phyloP scores from a whole-genome alignment of 2,113 vertebrate genomes.

The Nibea coibor region DNA sequence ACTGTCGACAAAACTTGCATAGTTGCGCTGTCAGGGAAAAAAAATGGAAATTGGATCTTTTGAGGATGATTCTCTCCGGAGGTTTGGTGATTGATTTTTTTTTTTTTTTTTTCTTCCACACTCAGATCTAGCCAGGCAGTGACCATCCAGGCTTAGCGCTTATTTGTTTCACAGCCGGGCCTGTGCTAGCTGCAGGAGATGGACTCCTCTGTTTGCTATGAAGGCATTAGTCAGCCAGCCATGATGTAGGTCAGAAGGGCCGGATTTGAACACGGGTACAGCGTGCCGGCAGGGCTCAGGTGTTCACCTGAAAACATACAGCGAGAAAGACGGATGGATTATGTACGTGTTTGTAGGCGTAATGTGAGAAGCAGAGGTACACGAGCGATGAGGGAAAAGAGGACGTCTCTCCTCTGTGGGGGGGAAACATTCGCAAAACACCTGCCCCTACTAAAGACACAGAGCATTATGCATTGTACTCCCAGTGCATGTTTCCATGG shows the following conservation, averaged over 20 bases:
- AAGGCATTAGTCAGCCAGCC: conserved; percentile 32
- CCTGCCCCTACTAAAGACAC: neutral
- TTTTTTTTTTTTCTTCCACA: neutral
- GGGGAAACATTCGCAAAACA: neutral
- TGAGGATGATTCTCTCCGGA: conserved; percentile 4
- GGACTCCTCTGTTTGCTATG: conserved; percentile 3
- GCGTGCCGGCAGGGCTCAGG: conserved; percentile 37
- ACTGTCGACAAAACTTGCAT: neutral
- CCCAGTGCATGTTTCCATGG: neutral
- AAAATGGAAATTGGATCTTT: neutral
- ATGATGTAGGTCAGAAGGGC: conserved; percentile 47
- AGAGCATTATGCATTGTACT: neutral
- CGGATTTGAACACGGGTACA: conserved; percentile 10
- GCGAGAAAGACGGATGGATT: neutral
- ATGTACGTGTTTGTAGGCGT: neutral
- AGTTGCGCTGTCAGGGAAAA: neutral
- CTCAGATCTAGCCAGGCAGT: neutral
- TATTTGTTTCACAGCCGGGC: conserved; percentile 13
- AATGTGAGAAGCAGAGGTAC: neutral
- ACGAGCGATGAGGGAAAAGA: neutral
- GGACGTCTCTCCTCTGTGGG: neutral
- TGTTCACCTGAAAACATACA: conserved; percentile 24
- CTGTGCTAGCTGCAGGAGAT: conserved; percentile 27
- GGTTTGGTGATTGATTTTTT: conserved; percentile 11
- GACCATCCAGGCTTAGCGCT: neutral